Conservation (phyloP, 2,888 invertebrate species). For the Nineta flava region DNA sequence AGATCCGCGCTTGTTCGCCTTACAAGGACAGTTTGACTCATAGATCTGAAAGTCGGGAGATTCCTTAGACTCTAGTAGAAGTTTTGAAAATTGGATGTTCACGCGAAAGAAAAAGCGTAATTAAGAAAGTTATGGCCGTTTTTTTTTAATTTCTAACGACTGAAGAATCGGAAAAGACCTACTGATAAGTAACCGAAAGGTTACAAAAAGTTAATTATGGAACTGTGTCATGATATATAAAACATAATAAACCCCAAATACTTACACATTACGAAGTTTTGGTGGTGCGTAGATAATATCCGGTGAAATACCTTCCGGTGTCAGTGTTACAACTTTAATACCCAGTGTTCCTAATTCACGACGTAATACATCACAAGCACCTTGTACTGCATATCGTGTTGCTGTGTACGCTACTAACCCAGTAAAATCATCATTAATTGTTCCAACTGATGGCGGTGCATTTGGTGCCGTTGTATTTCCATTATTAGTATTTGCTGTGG, state of each 20-base stretch:
- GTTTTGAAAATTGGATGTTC: too few species aligned
- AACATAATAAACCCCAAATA: neutral
- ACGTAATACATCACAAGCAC: conserved; percentile 57
- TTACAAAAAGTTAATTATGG: neutral
- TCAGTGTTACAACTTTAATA: conserved; percentile 57
- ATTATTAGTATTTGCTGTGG: neutral
- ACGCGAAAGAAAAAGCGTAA: too few species aligned
- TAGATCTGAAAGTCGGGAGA: too few species aligned
- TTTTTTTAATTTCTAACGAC: too few species aligned
- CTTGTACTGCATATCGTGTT: conserved; percentile 62
- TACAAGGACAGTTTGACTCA: too few species aligned
- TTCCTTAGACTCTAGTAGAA: too few species aligned
- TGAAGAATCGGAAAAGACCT: too few species aligned
- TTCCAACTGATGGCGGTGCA: too few species aligned
- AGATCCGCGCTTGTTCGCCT: too few species aligned
- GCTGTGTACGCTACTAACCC: conserved; percentile 27
- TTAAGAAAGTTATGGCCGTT: too few species aligned
- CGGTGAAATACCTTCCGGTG: conserved; percentile 50
- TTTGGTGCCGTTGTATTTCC: neutral
- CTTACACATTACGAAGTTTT: conserved; percentile 30
- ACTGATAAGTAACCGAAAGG: neutral
- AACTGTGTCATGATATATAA: neutral
- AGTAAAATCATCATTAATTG: conserved; percentile 12
- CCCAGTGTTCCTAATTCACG: conserved; percentile 51
- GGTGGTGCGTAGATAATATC: conserved; percentile 51